Conservation (phyloP, 2,888 invertebrate species). For the Troilus luridus region DNA sequence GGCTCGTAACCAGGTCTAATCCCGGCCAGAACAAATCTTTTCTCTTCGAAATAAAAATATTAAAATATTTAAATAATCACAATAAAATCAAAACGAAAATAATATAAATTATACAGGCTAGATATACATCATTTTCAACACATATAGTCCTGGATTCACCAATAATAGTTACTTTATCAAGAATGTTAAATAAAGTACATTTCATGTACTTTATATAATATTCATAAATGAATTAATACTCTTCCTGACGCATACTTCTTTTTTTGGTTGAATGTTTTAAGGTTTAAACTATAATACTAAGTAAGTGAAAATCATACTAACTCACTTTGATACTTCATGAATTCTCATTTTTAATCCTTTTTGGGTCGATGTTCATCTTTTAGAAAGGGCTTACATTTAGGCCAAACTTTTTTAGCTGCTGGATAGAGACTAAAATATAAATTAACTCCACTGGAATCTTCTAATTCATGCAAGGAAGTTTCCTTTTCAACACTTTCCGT, state of each 20-base stretch:
- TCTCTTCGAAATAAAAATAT: no score
- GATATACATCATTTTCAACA: no score
- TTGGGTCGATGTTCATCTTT: not conserved
- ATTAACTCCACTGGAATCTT: conserved; percentile 9
- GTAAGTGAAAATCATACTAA: not conserved
- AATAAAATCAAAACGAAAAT: no score
- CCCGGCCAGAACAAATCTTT: no score
- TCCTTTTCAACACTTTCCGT: not conserved
- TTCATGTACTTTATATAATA: not conserved
- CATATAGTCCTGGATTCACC: no score
- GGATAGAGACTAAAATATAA: not conserved
- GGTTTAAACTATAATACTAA: not conserved
- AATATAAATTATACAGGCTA: no score
- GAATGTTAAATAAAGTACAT: not conserved
- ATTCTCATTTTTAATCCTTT: not conserved
- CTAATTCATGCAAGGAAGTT: not conserved
- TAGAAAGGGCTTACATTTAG: conserved; percentile 11
- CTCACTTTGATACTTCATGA: not conserved
- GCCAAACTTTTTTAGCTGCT: conserved; percentile 13
- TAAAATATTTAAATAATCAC: no score
- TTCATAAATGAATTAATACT: not conserved
- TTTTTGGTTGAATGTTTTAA: not conserved
- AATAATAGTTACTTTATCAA: no score
- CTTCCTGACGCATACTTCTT: not conserved
- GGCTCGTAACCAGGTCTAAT: no score